Evolutionary conservation across 2,797 vertebrate species (phyloP).

Genomic region (Mormyrops attenuatus): DNA sequence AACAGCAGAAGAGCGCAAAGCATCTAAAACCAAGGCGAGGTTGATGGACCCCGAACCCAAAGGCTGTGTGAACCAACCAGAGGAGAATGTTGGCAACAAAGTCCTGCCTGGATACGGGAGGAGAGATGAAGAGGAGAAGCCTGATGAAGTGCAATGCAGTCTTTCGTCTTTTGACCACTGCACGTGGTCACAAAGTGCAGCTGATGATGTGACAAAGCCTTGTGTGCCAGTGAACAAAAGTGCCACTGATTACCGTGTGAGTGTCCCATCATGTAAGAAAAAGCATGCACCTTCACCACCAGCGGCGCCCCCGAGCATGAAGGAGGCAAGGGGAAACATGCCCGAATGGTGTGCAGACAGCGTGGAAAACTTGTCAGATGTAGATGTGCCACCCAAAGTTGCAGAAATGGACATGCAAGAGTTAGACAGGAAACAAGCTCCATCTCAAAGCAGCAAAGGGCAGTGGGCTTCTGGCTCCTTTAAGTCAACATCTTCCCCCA

Average conservation of each 20-base stretch:
- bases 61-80: background rate
- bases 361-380: background rate
- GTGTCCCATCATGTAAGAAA: conserved; percentile 41
- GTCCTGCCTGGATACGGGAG: background rate
- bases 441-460: background rate
- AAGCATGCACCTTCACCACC: conserved; percentile 53
- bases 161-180: background rate
- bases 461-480: conserved; percentile 8
- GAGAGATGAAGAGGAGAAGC: background rate
- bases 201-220: background rate
- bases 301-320: background rate
- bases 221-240: background rate
- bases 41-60: background rate
- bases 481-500: background rate
- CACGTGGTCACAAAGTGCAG: background rate
- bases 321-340: background rate
- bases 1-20: background rate
- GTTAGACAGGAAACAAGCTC: background rate
- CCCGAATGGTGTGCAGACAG: background rate
- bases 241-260: conserved; percentile 16
- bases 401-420: background rate
- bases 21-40: background rate
- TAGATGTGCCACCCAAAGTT: background rate
- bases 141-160: background rate
- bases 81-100: background rate